Evolutionary conservation across 2,888 invertebrate genomes (phyloP), one percentile per base, ranked within the genome.

Genomic region (Papilio gigon): DNA sequence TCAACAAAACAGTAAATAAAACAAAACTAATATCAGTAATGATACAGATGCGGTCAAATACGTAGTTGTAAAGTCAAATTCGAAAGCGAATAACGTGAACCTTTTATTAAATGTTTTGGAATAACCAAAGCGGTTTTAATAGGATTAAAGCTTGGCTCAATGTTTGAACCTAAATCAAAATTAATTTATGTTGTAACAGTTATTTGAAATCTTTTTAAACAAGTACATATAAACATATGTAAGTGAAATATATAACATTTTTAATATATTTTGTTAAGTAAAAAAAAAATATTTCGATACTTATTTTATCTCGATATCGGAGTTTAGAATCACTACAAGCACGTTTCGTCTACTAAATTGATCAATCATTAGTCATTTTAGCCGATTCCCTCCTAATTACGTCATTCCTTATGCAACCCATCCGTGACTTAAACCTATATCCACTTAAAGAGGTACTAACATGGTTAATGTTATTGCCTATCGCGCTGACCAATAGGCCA

Each of bases 401-500:
- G n/a, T n/a, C n/a, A n/a, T n/a, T n/a, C n/a, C n/a, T n/a, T n/a
- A n/a, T n/a, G n/a, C n/a, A n/a, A n/a, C n/a, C n/a, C n/a, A n/a
- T n/a, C n/a, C n/a, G n/a, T n/a, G n/a, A n/a, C n/a, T n/a, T n/a
- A n/a, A n/a, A n/a, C n/a, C n/a, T n/a, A n/a, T n/a, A n/a, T n/a
- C n/a, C n/a, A n/a, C 14, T 14, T 37, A 11, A 12, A 11, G 4
- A 40, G 4, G 40, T 40, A 40, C 4, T 1, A 12, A 37, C 3
- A 37, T 40, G 6, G 25, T 4, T 27, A 30, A 62, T 11, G 44
- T 62, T 25, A 63, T 63, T 53, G 27, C 25, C 53, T 1, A 50
- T 50, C 20, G 17, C 22, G 50, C 17, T 33, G 47, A 63, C 63
- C 42, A 35, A 47, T 63, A 63, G 47, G 63, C 47, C n/a, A 63